Evolutionary conservation across 1,140 invertebrate species (phyloP).

Genomic region (Drosophila sproati): DNA sequence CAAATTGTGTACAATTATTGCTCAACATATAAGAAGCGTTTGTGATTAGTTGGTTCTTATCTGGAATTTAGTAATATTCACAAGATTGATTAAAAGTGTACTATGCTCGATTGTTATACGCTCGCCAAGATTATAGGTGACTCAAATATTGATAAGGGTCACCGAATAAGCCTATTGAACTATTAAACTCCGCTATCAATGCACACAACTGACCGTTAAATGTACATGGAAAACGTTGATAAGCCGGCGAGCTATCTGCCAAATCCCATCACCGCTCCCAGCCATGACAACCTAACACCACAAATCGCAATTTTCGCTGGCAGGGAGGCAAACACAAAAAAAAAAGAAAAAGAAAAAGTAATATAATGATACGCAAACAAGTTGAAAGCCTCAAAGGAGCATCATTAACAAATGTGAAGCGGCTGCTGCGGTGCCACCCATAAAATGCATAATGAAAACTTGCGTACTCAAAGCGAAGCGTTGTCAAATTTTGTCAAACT

Average conservation of each 20-base stretch:
- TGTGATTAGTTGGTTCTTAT: no score
- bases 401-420: constrained; percentile 28
- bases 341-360: background rate
- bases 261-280: constrained; percentile 24
- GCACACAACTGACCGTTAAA: constrained; percentile 19
- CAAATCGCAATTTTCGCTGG: constrained; percentile 12
- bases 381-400: constrained; percentile 9
- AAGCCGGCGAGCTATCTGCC: constrained; percentile 27
- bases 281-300: constrained; percentile 7
- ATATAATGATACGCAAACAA: constrained; percentile 10
- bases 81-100: constrained; percentile 10
- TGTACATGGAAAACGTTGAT: constrained; percentile 31
- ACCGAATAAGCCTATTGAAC: constrained; percentile 38
- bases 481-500: constrained; percentile 23
- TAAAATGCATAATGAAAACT: constrained; percentile 56
- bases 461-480: constrained; percentile 36
- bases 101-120: background rate
- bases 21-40: background rate
- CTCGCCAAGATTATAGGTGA: constrained; percentile 21
- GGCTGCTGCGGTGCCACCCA: constrained; percentile 17
- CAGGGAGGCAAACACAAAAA: background rate
- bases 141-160: constrained; percentile 49
- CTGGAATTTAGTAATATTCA: no score
- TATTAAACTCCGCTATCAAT: constrained; percentile 32
- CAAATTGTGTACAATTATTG: no score